phyloP scores from a whole-genome alignment of 2,113 vertebrate species.

The Neodon shergylaensis region DNA sequence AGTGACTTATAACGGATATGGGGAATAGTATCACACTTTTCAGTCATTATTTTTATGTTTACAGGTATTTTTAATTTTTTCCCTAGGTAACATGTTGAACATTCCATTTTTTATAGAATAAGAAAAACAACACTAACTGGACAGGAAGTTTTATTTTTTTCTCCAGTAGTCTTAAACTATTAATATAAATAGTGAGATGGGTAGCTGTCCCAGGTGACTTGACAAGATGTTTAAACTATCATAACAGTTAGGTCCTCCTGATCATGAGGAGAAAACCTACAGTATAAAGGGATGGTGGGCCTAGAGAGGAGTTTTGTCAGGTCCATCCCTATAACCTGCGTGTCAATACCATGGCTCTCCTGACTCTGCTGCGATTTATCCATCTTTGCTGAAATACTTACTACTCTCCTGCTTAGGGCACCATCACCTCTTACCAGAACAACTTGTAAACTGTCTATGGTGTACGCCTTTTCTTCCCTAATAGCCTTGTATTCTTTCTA shows the following conservation, averaged over 20 bases:
- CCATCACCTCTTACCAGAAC: background rate
- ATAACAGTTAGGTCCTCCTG: background rate
- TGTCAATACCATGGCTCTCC: background rate
- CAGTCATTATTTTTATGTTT: background rate
- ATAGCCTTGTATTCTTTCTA: background rate
- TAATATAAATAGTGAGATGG: background rate
- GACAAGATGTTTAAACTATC: background rate
- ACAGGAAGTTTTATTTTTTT: background rate
- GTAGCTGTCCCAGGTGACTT: background rate
- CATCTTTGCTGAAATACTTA: background rate
- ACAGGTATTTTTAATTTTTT: background rate
- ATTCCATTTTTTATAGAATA: background rate
- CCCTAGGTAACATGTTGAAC: background rate
- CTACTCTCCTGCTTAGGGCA: background rate
- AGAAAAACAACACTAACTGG: background rate
- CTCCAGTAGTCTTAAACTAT: background rate
- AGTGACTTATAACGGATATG: background rate
- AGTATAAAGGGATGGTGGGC: background rate
- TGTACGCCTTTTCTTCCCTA: background rate
- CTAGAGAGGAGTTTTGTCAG: background rate
- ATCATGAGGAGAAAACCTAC: background rate
- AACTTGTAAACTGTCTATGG: background rate
- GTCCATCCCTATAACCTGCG: background rate
- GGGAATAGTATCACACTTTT: background rate
- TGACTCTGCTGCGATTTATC: background rate